Conservation (phyloP, 2,113 vertebrate genomes). For the Jaculus jaculus region DNA sequence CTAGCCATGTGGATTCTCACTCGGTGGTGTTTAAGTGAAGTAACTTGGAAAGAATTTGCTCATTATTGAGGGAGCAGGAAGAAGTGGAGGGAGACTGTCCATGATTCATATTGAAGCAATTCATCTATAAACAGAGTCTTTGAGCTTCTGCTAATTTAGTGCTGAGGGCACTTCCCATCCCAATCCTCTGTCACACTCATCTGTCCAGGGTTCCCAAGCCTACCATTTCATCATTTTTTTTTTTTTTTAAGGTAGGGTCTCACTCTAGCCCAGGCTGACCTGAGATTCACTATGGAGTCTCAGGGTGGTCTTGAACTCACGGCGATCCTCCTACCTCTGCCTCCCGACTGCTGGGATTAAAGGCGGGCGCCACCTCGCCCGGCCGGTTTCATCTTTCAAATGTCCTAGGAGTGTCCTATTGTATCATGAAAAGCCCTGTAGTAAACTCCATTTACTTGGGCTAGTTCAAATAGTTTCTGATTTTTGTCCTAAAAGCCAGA, state of each 20-base stretch:
- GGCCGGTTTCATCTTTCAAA: not conserved
- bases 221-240: too few species aligned
- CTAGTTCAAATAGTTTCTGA: constrained; percentile 17
- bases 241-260: too few species aligned
- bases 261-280: too few species aligned
- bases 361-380: too few species aligned
- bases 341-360: too few species aligned
- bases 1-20: not conserved
- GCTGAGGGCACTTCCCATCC: not conserved
- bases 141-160: constrained; percentile 15
- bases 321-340: too few species aligned
- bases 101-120: constrained; percentile 56
- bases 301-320: too few species aligned
- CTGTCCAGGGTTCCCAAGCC: not conserved
- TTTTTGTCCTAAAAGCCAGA: not conserved
- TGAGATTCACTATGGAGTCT: too few species aligned
- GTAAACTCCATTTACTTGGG: not conserved
- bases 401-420: not conserved
- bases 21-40: constrained; percentile 32
- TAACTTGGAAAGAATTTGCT: constrained; percentile 49
- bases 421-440: not conserved
- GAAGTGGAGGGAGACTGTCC: not conserved
- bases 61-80: constrained; percentile 1
- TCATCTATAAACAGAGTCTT: not conserved
- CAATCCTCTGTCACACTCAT: not conserved